Evolutionary conservation across 2,888 invertebrate species (phyloP), one percentile per base, ranked within the genome.

Genomic region (Arrhopalites spinosus): DNA sequence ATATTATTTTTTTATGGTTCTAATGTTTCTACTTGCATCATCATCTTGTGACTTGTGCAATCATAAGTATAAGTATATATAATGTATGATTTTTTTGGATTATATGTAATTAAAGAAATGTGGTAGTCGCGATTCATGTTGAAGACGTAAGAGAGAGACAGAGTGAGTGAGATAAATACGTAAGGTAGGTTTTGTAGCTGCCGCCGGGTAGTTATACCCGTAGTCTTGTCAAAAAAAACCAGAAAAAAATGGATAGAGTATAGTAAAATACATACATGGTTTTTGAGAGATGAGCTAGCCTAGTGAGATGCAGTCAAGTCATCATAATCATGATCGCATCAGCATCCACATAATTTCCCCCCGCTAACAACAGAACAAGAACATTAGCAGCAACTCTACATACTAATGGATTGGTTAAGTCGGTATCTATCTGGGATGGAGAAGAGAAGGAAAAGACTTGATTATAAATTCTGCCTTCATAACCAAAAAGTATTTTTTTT

Each of bases 321-420:
- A 50, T 50, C 50, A 50, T 13, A 50, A 50, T 50, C 50, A 50
- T 15, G 17, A 50, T 50, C 50, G 15, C 17, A 50, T 36, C 36
- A 50, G 50, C 50, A 50, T 50, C 50, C 17, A 50, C 50, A 50
- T 50, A 50, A 50, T 50, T 50, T 17, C 50, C 50, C 50, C 50
- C 17, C 50, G 7, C 50, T n/a, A 5, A 50, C 50, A n/a, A 50
- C 50, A n/a, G n/a, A 13, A 50, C 50, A 50, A 50, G 50, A 50
- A 50, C 50, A 50, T 50, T 50, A 50, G 50, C 50, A n/a, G 45
- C 15, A 50, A 50, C 50, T 50, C 50, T 15, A 50, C 50, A 50
- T 50, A n/a, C 50, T 50, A 50, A 50, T 50, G n/a, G 50, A 5
- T 5, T 36, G 36, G 11, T 11, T 36, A 36, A 11, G 36, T 36